Percentiles rank a stretch among this genome's conserved stretches.
These are phyloP conservation scores for Carposina sasakii DNA, from an alignment of 1,140 invertebrate species.

Conservation along the genomic window DNA sequence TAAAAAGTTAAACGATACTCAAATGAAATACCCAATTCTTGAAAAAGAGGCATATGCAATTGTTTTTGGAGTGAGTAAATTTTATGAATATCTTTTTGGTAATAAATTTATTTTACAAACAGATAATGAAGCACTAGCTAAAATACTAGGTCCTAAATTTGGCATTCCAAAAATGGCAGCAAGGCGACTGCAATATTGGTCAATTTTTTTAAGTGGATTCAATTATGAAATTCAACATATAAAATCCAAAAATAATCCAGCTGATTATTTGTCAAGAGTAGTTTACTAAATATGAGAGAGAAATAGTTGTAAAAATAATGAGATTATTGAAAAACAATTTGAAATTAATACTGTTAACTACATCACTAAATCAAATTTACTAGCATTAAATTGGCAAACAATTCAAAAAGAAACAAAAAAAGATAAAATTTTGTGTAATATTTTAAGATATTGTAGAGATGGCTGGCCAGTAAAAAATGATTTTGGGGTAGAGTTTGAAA, in stretches of 20 bases:
- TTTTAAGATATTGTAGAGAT: conserved; percentile 18
- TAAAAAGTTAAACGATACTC: conserved; percentile 13
- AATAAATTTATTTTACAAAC: conserved; percentile 25
- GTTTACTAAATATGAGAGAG: neutral
- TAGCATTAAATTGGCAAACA: conserved; percentile 15
- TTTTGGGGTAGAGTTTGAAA: conserved; percentile 11
- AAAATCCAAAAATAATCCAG: conserved; percentile 18
- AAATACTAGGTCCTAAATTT: conserved; percentile 26
- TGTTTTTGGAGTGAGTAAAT: conserved; percentile 27
- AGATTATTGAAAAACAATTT: conserved; percentile 6
- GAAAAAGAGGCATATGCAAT: conserved; percentile 26
- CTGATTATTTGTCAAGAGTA: conserved; percentile 18
- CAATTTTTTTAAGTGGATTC: conserved; percentile 27
- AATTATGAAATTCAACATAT: conserved; percentile 26
- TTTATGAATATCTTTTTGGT: conserved; percentile 13
- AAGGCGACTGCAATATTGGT: conserved; percentile 24
- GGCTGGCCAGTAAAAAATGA: conserved; percentile 24
- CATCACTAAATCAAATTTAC: conserved; percentile 17
- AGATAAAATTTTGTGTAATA: conserved; percentile 11
- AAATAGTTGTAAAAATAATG: conserved; percentile 1
- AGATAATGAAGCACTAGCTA: conserved; percentile 25
- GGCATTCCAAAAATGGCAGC: conserved; percentile 30
- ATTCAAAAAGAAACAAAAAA: conserved; percentile 22
- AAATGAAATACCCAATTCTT: conserved; percentile 13
- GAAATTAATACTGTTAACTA: conserved; percentile 13